Evolutionary conservation across 2,113 vertebrate species (phyloP), one percentile per base, ranked within the genome.

Genomic region (Ciconia stormi): DNA sequence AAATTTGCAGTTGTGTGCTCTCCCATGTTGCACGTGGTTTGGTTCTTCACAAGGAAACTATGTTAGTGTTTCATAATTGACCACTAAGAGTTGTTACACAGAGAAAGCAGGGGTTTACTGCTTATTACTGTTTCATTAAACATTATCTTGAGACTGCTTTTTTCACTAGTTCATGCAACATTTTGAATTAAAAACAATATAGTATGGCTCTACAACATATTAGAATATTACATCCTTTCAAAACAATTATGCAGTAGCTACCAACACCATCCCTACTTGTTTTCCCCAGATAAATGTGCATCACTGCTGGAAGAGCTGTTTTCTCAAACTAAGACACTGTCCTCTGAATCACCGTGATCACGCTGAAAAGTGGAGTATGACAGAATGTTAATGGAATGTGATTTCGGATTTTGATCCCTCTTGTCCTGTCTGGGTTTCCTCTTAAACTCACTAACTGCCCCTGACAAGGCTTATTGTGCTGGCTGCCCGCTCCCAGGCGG

Each of bases 391-490:
- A 23, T 5, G 20, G 19, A 87, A 10, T 20, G 6, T 3, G 12
- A 22, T 34, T 53, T 46, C 15, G 21, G 22, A 8, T 69, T 73
- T 70, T 22, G 52, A 91, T 44, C 44, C 2, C 1, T 78, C 21
- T 46, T 38, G 46, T 10, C 44, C 22, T 19, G 13, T 26, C 20
- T 4, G 23, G 7, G 29, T 55, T 89, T 91, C 18, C 17, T 19
- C 23, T 77, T 44, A 27, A 32, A 52, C 26, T 69, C 49, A 13
- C 17, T 2, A 19, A 1, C 36, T 14, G 69, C 23, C 69, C 13
- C 30, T 13, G 91, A 6, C 40, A 20, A 16, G 56, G 55, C 53
- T 40, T 1, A 4, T 3, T 0, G 7, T 30, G 9, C 38, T 4
- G 5, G 27, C 62, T 23, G 52, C 66, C 46, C 3, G 5, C 4